phyloP scores from a whole-genome alignment of 2,797 vertebrate species.

The Poeciliopsis presidionis region DNA sequence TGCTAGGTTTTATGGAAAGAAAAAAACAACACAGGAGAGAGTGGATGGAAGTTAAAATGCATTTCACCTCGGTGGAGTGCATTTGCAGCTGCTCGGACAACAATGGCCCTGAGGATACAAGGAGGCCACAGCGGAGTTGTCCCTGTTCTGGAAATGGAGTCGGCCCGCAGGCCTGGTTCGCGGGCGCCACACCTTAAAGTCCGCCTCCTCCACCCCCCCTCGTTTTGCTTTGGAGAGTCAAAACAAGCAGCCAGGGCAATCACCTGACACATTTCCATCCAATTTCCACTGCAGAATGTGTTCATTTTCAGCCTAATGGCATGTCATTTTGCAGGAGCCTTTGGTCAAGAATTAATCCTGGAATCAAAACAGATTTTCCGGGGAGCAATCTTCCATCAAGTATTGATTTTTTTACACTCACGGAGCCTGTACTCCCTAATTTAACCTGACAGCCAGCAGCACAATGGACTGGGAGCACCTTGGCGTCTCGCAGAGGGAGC shows the following conservation, averaged over 20 bases:
- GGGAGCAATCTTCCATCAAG: slow-evolving; percentile 99
- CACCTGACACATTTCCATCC: slow-evolving; percentile 99
- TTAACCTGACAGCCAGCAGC: slow-evolving; percentile 99
- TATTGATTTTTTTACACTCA: slow-evolving; percentile 99
- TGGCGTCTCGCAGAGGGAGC: slow-evolving; percentile 93
- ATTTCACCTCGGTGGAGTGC: slow-evolving; percentile 89
- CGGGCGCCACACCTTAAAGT: slow-evolving; percentile 87
- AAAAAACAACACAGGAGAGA: slow-evolving; percentile 92
- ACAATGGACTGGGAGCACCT: slow-evolving; percentile 99
- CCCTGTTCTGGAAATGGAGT: slow-evolving; percentile 87
- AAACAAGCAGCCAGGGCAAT: slow-evolving; percentile 94
- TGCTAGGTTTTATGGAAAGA: slow-evolving; percentile 81
- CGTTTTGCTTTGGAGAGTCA: slow-evolving; percentile 82
- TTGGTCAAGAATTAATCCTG: slow-evolving; percentile 99
- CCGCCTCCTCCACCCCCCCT: slow-evolving; percentile 34
- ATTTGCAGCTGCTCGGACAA: slow-evolving; percentile 90
- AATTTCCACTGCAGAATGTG: slow-evolving; percentile 99
- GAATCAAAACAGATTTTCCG: slow-evolving; percentile 99
- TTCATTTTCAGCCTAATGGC: slow-evolving; percentile 99
- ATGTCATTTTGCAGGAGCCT: slow-evolving; percentile 99
- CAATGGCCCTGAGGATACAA: slow-evolving; percentile 93
- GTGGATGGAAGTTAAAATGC: slow-evolving; percentile 83
- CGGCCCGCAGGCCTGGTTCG: slow-evolving; percentile 84
- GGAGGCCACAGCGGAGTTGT: slow-evolving; percentile 85
- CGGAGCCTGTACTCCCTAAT: slow-evolving; percentile 99